Evolutionary conservation across 2,888 invertebrate genomes (phyloP).

Genomic region (Pyrocoelia pectoralis): DNA sequence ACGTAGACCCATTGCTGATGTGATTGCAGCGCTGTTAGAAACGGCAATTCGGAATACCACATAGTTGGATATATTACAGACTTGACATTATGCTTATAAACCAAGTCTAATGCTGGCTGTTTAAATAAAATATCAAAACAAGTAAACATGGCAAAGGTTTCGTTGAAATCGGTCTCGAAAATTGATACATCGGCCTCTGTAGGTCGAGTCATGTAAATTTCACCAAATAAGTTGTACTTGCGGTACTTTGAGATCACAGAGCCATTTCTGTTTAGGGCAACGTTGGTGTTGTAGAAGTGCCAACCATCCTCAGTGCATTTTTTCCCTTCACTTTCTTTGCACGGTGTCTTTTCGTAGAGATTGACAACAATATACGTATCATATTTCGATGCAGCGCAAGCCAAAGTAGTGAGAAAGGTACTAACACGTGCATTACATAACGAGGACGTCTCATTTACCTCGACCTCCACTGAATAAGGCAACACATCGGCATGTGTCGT

Average conservation of each 20-base stretch:
- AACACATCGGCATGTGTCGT: not conserved
- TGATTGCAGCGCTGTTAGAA: slow-evolving; percentile 67
- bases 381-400: slow-evolving; percentile 66
- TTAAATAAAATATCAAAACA: slow-evolving; percentile 87
- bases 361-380: slow-evolving; percentile 76
- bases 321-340: not conserved
- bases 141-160: slow-evolving; percentile 79
- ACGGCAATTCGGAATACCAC: slow-evolving; percentile 87
- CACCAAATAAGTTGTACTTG: slow-evolving; percentile 54
- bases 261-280: slow-evolving; percentile 78
- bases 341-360: slow-evolving; percentile 48
- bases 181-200: slow-evolving; percentile 64
- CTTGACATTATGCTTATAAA: slow-evolving; percentile 53
- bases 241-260: slow-evolving; percentile 67
- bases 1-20: slow-evolving; percentile 76
- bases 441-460: not conserved
- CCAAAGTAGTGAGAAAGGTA: slow-evolving; percentile 53
- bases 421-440: not conserved
- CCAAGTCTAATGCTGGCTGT: slow-evolving; percentile 68
- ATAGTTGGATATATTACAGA: slow-evolving; percentile 75
- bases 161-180: slow-evolving; percentile 81
- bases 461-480: not conserved
- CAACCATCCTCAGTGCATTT: slow-evolving; percentile 64
- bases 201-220: slow-evolving; percentile 57
- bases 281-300: slow-evolving; percentile 77